A percentile compares a stretch with the other conserved stretches of the same genome.
Conservation (phyloP, 2,888 invertebrate species). For the Melikaiella ostensackeni region DNA sequence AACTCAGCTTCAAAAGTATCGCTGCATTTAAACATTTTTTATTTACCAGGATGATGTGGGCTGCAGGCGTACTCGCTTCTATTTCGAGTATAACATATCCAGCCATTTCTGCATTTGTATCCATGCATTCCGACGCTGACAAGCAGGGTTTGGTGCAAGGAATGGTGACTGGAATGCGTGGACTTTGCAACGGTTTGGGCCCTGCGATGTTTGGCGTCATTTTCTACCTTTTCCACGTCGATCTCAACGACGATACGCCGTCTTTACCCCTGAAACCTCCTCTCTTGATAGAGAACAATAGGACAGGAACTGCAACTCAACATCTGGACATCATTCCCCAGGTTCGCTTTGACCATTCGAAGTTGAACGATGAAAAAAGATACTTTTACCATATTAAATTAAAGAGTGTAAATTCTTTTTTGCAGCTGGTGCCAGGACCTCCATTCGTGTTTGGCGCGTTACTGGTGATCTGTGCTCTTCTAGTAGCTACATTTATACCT, state of each 20-base stretch:
- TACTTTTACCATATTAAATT: not conserved
- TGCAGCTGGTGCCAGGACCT: conserved; percentile 91
- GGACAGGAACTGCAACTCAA: conserved; percentile 75
- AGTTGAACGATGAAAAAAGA: not conserved
- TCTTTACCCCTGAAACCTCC: conserved; percentile 68
- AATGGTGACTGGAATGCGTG: conserved; percentile 99
- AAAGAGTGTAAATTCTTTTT: conserved; percentile 16
- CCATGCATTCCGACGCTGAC: conserved; percentile 98
- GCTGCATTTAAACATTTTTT: not conserved
- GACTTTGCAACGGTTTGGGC: conserved; percentile 98
- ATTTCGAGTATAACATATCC: conserved; percentile 98
- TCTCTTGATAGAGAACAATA: conserved; percentile 77
- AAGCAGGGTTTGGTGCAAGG: conserved; percentile 98
- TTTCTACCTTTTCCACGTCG: conserved; percentile 99
- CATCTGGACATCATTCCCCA: conserved; percentile 79
- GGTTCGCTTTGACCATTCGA: conserved; percentile 62
- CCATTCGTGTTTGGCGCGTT: conserved; percentile 99
- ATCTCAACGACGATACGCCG: conserved; percentile 88
- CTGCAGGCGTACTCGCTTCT: conserved; percentile 96
- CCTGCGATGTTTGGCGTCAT: conserved; percentile 99
- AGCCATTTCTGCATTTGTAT: conserved; percentile 98
- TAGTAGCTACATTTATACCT: conserved; percentile 93
- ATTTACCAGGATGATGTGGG: conserved; percentile 96
- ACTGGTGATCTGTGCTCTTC: conserved; percentile 95
- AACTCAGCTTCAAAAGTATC: not conserved